Evolutionary conservation across 1,140 invertebrate genomes (phyloP).

Genomic region (Rhopalosiphum padi): DNA sequence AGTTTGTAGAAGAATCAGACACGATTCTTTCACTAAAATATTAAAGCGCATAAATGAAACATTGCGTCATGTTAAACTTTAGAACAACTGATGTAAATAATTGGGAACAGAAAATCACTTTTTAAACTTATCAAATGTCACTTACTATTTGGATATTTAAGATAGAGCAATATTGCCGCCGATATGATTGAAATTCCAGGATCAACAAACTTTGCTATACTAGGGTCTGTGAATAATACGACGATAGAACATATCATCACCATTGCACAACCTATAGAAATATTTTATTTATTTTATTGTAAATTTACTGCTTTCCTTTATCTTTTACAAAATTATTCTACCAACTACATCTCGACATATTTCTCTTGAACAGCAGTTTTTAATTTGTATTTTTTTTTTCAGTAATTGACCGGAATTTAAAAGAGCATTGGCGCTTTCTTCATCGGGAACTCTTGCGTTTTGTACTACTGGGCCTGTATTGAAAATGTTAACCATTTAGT

Average conservation of each 20-base stretch:
- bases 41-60: conserved; percentile 58
- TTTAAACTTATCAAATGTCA: conserved; percentile 58
- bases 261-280: conserved; percentile 69
- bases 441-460: neutral
- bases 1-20: conserved; percentile 79
- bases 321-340: conserved; percentile 57
- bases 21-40: conserved; percentile 76
- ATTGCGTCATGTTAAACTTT: neutral
- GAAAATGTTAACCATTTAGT: neutral
- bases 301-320: neutral
- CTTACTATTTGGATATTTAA: conserved; percentile 80
- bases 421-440: neutral
- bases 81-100: neutral
- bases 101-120: neutral
- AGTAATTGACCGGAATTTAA: neutral
- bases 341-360: conserved; percentile 68
- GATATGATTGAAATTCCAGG: conserved; percentile 74
- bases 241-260: conserved; percentile 73
- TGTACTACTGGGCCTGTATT: neutral
- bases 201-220: conserved; percentile 76
- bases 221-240: conserved; percentile 70
- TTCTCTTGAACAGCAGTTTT: conserved; percentile 50
- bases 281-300: conserved; percentile 50
- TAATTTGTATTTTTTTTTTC: conserved; percentile 33
- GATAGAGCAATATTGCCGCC: conserved; percentile 68